These are phyloP conservation scores for Muschampia plurimacula DNA, from an alignment of 2,888 invertebrate genomes.

Conservation along the genomic window DNA sequence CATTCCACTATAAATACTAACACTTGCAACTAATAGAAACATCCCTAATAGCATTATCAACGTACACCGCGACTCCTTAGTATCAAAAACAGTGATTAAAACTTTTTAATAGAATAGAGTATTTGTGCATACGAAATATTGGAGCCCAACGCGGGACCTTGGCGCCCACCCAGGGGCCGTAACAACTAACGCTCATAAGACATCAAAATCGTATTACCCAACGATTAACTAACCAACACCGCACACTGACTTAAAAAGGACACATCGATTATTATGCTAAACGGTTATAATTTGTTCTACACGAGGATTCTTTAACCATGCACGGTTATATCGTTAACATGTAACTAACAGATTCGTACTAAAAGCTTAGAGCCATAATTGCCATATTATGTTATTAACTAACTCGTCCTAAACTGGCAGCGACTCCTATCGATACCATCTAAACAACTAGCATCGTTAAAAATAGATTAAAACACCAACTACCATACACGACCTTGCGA, in stretches of 20 bases:
- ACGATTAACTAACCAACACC: conserved; percentile 53
- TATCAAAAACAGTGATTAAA: conserved; percentile 75
- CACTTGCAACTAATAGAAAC: conserved; percentile 75
- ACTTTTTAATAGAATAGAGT: conserved; percentile 68
- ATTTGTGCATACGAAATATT: conserved; percentile 73
- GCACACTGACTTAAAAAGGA: conserved; percentile 55
- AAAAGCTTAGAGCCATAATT: conserved; percentile 74
- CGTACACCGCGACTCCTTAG: conserved; percentile 56
- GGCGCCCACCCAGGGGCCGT: conserved; percentile 49
- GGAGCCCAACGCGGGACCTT: conserved; percentile 51
- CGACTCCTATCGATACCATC: conserved; percentile 55
- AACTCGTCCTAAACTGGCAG: conserved; percentile 63
- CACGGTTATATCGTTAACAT: conserved; percentile 65
- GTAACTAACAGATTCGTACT: conserved; percentile 74
- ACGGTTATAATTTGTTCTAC: conserved; percentile 69
- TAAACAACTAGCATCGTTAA: conserved; percentile 81
- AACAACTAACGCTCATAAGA: conserved; percentile 52
- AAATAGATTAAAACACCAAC: conserved; percentile 71
- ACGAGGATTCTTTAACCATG: conserved; percentile 69
- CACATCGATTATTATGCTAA: conserved; percentile 62
- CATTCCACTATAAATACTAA: conserved; percentile 74
- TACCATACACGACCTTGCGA: conserved; percentile 72
- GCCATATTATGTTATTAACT: conserved; percentile 57
- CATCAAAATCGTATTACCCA: conserved; percentile 48
- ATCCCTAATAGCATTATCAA: conserved; percentile 58